Conservation (phyloP, 2,113 vertebrate species). For the Semicossyphus pulcher region DNA sequence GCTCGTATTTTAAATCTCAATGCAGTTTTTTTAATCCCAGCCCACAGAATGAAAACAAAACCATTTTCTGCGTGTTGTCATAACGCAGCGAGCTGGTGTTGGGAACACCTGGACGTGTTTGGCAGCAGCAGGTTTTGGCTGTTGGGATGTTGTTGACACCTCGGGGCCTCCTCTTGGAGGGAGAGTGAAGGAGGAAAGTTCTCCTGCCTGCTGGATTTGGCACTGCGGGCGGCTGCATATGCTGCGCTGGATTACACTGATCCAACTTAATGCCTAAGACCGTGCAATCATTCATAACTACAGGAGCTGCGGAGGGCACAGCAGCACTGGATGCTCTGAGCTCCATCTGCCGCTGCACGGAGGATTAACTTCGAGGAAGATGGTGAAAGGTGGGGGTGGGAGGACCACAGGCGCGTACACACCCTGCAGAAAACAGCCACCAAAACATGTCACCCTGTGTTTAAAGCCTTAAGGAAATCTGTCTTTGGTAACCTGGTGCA, state of each 20-base stretch:
- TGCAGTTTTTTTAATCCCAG: slow-evolving; percentile 4
- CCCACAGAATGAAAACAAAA: background rate
- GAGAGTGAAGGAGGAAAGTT: slow-evolving; percentile 35
- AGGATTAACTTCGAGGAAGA: slow-evolving; percentile 81
- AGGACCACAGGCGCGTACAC: background rate
- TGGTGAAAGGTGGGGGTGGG: slow-evolving; percentile 50
- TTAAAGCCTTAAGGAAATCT: too few relatives aligned
- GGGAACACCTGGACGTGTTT: background rate
- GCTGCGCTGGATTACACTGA: slow-evolving; percentile 83
- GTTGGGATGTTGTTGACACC: slow-evolving; percentile 1
- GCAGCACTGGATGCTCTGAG: slow-evolving; percentile 28
- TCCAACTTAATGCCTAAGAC: slow-evolving; percentile 82
- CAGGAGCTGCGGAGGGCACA: slow-evolving; percentile 65
- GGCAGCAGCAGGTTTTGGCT: background rate
- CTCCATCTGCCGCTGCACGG: slow-evolving; percentile 74
- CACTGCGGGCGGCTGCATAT: slow-evolving; percentile 75
- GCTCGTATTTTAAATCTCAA: background rate
- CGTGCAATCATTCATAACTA: slow-evolving; percentile 84
- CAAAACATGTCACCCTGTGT: background rate
- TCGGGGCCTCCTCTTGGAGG: background rate
- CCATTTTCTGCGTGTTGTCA: background rate
- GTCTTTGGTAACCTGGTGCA: too few relatives aligned
- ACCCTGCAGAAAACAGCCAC: slow-evolving; percentile 11
- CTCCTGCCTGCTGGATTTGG: slow-evolving; percentile 66
- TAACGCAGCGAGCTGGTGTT: background rate